Conservation (phyloP, 2,888 invertebrate genomes). For the Lasiommata megera region DNA sequence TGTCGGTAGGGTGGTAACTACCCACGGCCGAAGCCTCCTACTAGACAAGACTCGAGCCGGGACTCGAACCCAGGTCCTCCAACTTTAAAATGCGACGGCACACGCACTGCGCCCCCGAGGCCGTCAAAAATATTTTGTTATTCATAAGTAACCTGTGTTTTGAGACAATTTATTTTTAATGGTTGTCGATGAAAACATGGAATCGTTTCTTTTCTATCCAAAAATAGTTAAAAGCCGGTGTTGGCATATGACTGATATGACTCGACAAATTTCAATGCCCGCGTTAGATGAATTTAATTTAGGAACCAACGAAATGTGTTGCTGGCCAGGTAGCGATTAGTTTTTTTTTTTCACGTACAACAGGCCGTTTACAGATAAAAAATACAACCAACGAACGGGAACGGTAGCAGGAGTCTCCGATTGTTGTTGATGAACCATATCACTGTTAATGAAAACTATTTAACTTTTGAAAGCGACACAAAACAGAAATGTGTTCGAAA, state of each 20-base stretch:
- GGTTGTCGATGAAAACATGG: constrained; percentile 64
- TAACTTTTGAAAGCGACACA: constrained; percentile 33
- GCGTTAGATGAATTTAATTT: constrained; percentile 74
- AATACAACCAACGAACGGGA: constrained; percentile 51
- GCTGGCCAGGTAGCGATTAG: constrained; percentile 61
- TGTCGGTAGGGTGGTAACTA: no score
- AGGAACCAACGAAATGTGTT: constrained; percentile 54
- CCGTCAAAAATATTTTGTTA: no score
- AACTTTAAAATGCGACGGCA: no score
- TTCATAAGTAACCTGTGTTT: neutral
- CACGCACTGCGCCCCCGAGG: no score
- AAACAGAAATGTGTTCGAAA: constrained; percentile 55
- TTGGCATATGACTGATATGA: constrained; percentile 65
- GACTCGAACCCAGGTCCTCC: no score
- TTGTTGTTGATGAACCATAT: constrained; percentile 64
- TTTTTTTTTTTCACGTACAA: constrained; percentile 45
- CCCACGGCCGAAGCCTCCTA: no score
- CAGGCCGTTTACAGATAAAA: constrained; percentile 45
- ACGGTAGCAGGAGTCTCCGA: constrained; percentile 73
- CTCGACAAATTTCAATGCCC: constrained; percentile 62
- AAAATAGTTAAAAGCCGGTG: constrained; percentile 59
- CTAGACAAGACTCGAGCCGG: no score
- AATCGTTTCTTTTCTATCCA: constrained; percentile 49
- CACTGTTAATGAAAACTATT: constrained; percentile 63
- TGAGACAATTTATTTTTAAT: constrained; percentile 62